Evolutionary conservation across 1,140 invertebrate genomes (phyloP).

Genomic region (Pseudomyrmex sp.): DNA sequence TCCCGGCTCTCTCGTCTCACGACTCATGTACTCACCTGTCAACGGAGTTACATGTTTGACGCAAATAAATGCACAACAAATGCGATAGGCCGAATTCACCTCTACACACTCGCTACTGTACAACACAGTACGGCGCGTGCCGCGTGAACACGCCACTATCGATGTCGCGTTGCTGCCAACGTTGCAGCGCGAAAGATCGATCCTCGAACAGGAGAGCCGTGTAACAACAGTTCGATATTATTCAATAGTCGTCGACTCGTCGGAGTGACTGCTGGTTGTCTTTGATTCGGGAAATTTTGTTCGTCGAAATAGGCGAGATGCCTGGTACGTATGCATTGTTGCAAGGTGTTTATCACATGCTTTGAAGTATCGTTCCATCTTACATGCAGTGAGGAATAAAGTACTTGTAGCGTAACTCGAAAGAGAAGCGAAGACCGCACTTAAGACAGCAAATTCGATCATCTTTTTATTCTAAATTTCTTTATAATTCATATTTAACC

Average conservation of each 20-base stretch:
- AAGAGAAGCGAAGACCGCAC: no score
- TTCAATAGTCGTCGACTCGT: background rate
- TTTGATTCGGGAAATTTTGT: background rate
- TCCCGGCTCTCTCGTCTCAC: background rate
- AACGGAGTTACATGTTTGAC: constrained; percentile 65
- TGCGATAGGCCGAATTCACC: constrained; percentile 33
- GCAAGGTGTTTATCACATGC: no score
- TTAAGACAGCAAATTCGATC: no score
- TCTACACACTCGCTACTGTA: constrained; percentile 29
- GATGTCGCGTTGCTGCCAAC: constrained; percentile 43
- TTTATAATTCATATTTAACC: background rate
- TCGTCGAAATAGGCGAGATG: background rate
- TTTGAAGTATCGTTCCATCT: no score
- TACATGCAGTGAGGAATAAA: no score
- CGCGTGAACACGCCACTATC: constrained; percentile 32
- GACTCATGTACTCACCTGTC: constrained; percentile 41
- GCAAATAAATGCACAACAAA: constrained; percentile 37
- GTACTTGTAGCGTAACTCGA: no score
- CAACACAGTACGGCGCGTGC: constrained; percentile 27
- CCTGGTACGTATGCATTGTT: no score
- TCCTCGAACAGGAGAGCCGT: background rate
- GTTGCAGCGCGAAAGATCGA: background rate
- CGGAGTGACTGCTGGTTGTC: background rate
- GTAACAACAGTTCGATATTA: no score
- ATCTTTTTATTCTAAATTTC: background rate